A percentile compares a stretch with the other conserved stretches of the same genome.
Evolutionary conservation across 2,888 invertebrate species (phyloP).

Genomic region (Metacarcinus magister): DNA sequence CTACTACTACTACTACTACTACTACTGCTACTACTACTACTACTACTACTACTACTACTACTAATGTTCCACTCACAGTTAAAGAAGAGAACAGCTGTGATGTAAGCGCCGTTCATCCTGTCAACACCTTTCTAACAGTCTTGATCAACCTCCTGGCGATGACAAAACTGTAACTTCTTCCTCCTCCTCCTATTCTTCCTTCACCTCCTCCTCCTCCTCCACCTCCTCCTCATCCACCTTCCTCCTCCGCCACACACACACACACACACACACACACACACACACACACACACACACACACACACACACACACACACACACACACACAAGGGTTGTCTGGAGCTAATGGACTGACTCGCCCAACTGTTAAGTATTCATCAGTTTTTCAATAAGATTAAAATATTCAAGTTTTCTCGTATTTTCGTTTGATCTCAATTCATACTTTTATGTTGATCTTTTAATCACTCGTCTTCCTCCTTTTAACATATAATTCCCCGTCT

Average conservation of each 20-base stretch:
- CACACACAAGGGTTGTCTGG: conserved; percentile 9
- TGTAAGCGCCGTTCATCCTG: conserved; percentile 47
- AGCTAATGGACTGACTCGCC: neutral
- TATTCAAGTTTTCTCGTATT: neutral
- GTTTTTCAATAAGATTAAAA: neutral
- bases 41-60: neutral
- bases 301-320: conserved; percentile 30
- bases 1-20: neutral
- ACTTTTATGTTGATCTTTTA: neutral
- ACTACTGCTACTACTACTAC: neutral
- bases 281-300: conserved; percentile 17
- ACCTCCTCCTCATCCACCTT: neutral
- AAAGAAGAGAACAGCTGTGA: conserved; percentile 16
- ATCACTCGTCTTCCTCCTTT: neutral
- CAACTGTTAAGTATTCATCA: neutral
- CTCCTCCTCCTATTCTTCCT: neutral
- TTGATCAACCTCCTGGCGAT: neutral
- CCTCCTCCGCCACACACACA: neutral
- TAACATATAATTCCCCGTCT: neutral
- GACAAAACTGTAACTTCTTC: neutral
- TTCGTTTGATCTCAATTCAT: conserved; percentile 9
- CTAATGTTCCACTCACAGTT: neutral
- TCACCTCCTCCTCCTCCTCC: neutral
- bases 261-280: neutral
- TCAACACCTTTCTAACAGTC: neutral